These are phyloP conservation scores for Ispidina lecontei DNA, from an alignment of 2,797 vertebrate species.

Conservation along the genomic window DNA sequence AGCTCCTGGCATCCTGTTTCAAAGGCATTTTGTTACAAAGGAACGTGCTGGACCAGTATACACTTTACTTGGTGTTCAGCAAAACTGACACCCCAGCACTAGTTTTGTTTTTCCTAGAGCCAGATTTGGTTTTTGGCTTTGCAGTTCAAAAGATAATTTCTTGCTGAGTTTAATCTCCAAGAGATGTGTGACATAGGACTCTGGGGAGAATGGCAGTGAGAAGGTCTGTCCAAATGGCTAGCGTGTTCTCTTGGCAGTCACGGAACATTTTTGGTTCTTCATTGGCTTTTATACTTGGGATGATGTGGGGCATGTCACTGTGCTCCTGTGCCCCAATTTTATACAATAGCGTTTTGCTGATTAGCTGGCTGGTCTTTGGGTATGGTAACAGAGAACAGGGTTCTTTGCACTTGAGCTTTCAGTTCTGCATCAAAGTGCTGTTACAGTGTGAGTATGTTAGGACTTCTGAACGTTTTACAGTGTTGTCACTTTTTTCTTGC, in stretches of 20 bases:
- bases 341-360: neutral
- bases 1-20: constrained; percentile 10
- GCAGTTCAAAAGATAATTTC: neutral
- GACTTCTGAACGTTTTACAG: neutral
- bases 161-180: neutral
- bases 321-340: neutral
- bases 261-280: neutral
- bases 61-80: neutral
- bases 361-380: neutral
- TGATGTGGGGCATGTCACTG: neutral
- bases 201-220: neutral
- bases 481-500: neutral
- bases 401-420: neutral
- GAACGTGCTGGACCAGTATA: neutral
- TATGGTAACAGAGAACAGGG: neutral
- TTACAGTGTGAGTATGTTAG: neutral
- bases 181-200: neutral
- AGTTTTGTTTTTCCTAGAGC: neutral
- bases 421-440: neutral
- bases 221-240: neutral
- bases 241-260: neutral
- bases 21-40: constrained; percentile 1
- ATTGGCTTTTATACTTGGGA: neutral
- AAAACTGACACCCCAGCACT: neutral
- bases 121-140: neutral